phyloP scores from a whole-genome alignment of 2,888 invertebrate genomes.

The Adelognathus sp. region DNA sequence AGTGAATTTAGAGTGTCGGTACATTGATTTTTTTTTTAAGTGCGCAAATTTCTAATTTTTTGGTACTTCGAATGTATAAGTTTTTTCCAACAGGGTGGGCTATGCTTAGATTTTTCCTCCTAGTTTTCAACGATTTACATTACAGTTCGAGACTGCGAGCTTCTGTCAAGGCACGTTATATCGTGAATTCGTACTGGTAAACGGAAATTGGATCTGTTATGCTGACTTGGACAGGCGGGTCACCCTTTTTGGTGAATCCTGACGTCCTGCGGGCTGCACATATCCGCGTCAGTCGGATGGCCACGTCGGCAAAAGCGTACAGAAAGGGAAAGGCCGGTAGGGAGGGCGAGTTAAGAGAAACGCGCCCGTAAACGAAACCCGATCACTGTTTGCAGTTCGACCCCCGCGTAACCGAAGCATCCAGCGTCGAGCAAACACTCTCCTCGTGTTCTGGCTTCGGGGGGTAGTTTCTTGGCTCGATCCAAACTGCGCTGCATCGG shows the following conservation, averaged over 20 bases:
- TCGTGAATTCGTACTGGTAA: neutral
- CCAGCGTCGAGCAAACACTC: constrained; percentile 73
- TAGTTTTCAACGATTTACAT: neutral
- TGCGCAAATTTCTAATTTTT: too few relatives aligned
- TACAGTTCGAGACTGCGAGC: neutral
- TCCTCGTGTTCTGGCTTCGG: constrained; percentile 34
- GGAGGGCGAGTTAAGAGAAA: constrained; percentile 51
- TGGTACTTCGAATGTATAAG: too few relatives aligned
- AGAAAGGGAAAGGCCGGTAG: constrained; percentile 31
- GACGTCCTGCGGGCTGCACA: constrained; percentile 42
- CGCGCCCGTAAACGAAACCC: constrained; percentile 72
- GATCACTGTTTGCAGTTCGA: constrained; percentile 78
- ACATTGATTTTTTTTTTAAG: too few relatives aligned
- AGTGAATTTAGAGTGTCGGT: too few relatives aligned
- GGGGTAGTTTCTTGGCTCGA: constrained; percentile 25
- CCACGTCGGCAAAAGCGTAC: constrained; percentile 21
- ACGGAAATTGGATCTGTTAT: constrained; percentile 70
- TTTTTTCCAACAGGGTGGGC: too few relatives aligned
- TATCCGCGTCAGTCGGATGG: constrained; percentile 50
- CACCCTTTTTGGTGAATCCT: constrained; percentile 63
- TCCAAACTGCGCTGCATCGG: neutral
- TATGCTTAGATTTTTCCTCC: too few relatives aligned
- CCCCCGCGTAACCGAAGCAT: constrained; percentile 78
- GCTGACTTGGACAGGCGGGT: constrained; percentile 52
- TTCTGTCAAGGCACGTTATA: neutral